phyloP scores from a whole-genome alignment of 2,113 vertebrate genomes.

The Limanda limanda region DNA sequence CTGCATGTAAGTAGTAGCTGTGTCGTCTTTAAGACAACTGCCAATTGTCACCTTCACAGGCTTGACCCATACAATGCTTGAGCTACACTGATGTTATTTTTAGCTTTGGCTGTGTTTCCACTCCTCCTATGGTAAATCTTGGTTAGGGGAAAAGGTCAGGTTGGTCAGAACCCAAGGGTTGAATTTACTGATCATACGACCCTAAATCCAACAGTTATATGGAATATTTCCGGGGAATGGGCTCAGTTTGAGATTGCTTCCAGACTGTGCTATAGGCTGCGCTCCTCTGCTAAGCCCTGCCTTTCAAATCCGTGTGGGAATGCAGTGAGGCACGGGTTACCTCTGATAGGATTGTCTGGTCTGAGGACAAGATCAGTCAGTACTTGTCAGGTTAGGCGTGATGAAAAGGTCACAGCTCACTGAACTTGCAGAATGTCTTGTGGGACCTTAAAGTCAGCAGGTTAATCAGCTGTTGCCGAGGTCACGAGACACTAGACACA shows the following conservation, averaged over 20 bases:
- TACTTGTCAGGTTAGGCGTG: constrained; percentile 36
- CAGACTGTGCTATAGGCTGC: constrained; percentile 10
- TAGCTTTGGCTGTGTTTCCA: too few species aligned
- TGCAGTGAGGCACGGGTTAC: constrained; percentile 4
- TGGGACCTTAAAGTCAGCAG: constrained; percentile 8
- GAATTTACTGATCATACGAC: too few species aligned
- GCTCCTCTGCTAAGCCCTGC: neutral
- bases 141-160: too few species aligned
- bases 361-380: constrained; percentile 9
- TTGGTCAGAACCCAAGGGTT: too few species aligned
- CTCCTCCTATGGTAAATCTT: too few species aligned
- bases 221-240: neutral
- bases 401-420: constrained; percentile 44
- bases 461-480: constrained; percentile 34
- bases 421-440: constrained; percentile 17
- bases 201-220: too few species aligned
- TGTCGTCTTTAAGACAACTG: too few species aligned
- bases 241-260: constrained; percentile 25
- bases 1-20: too few species aligned
- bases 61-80: too few species aligned
- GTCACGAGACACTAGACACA: neutral
- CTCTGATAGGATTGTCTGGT: neutral
- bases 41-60: too few species aligned
- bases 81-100: too few species aligned
- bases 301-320: constrained; percentile 59